Conservation (phyloP, 2,888 invertebrate species). For the Sepiola atlantica region DNA sequence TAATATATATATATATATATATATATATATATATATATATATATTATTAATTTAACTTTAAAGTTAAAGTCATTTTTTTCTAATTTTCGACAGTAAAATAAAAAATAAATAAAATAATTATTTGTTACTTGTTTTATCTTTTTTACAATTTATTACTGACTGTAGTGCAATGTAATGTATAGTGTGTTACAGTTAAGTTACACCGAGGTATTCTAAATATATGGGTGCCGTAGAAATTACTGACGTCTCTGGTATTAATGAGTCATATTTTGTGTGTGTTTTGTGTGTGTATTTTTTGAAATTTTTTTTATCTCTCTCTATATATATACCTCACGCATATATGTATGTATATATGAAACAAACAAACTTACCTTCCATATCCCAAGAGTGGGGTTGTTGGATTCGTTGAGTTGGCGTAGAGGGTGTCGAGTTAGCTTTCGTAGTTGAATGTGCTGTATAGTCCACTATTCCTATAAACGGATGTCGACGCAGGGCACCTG, state of each 20-base stretch:
- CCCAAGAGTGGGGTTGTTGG: background rate
- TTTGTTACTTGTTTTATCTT: background rate
- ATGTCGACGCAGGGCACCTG: background rate
- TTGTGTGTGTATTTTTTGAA: no score
- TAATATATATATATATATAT: no score
- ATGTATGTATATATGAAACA: no score
- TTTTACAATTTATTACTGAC: background rate
- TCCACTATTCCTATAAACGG: background rate
- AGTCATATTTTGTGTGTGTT: background rate
- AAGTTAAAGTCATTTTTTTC: no score
- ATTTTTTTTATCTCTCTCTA: background rate
- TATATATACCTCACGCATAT: background rate
- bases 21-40: no score
- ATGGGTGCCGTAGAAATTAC: background rate
- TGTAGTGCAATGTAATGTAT: background rate
- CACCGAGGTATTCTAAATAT: background rate
- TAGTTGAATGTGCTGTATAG: background rate
- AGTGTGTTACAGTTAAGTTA: background rate
- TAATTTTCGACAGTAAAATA: no score
- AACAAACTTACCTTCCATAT: conserved; percentile 12
- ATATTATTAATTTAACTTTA: no score
- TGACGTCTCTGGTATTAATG: background rate
- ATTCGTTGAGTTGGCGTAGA: background rate
- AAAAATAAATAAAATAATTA: background rate
- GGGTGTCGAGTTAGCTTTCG: background rate